These are phyloP conservation scores for Paramormyrops kingsleyae DNA, from an alignment of 2,113 vertebrate genomes.

Conservation along the genomic window DNA sequence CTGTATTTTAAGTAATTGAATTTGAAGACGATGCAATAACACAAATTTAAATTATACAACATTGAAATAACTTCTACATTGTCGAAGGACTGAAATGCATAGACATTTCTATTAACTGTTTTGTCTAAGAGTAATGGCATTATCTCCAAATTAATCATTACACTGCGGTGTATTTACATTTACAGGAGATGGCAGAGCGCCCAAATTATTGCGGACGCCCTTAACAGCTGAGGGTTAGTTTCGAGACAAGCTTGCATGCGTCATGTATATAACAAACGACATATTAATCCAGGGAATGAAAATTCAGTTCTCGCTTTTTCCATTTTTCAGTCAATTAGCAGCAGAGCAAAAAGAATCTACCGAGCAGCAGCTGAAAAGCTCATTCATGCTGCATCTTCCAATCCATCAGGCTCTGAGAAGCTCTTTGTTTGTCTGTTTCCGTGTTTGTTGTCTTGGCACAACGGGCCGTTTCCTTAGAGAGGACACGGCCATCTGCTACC, in stretches of 20 bases:
- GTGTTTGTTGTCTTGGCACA: not conserved
- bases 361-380: not conserved
- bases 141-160: slow-evolving; percentile 1
- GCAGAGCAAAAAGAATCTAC: not conserved
- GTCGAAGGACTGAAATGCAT: not conserved
- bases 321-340: not conserved
- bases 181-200: not conserved
- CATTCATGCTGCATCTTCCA: not conserved
- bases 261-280: not conserved
- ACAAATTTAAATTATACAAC: not conserved
- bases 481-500: not conserved
- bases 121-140: not conserved
- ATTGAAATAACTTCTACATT: not conserved
- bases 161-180: not conserved
- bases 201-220: not conserved
- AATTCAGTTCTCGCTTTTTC: not conserved
- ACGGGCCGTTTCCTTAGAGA: not conserved
- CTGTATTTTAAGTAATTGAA: not conserved
- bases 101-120: not conserved
- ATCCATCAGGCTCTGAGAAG: not conserved
- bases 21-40: not conserved
- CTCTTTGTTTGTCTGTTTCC: not conserved
- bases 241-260: not conserved
- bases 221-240: not conserved
- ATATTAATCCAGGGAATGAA: not conserved